Conservation (phyloP, 2,797 vertebrate species). For the Chloroceryle amazona region DNA sequence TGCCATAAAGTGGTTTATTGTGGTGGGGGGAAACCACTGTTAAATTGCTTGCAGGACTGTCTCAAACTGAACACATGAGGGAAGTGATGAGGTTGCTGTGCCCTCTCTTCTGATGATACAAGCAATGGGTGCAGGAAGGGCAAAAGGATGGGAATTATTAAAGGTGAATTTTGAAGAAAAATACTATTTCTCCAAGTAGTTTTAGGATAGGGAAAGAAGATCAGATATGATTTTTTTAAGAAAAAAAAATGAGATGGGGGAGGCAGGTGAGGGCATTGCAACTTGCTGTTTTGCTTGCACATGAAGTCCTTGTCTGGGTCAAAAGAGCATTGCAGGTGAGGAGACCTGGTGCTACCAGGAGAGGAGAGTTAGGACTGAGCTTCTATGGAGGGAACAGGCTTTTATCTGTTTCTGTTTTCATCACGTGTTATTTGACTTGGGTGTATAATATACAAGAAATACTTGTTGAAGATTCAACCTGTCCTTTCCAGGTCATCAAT, state of each 20-base stretch:
- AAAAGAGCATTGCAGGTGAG: background rate
- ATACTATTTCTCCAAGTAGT: background rate
- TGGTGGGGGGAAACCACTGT: rapidly evolving
- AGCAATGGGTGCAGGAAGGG: background rate
- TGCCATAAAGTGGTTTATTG: slow-evolving; percentile 30
- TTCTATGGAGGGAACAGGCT: background rate
- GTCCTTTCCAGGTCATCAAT: background rate
- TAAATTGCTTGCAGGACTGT: background rate
- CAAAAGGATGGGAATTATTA: background rate
- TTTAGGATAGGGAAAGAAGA: background rate
- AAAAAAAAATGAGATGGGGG: background rate
- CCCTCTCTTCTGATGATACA: background rate
- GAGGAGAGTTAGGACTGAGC: background rate
- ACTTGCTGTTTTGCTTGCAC: background rate
- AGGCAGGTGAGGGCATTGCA: background rate
- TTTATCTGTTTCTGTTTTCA: background rate
- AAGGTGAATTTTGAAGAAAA: background rate
- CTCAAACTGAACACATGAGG: background rate
- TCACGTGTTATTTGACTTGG: background rate
- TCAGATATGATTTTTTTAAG: rapidly evolving
- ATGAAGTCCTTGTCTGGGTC: rapidly evolving
- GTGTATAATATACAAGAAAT: background rate
- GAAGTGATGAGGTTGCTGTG: background rate
- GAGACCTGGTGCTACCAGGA: background rate
- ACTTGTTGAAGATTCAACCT: background rate